phyloP scores from a whole-genome alignment of 92 coral and sea anemone species.

The Epizoanthus illoricatus region DNA sequence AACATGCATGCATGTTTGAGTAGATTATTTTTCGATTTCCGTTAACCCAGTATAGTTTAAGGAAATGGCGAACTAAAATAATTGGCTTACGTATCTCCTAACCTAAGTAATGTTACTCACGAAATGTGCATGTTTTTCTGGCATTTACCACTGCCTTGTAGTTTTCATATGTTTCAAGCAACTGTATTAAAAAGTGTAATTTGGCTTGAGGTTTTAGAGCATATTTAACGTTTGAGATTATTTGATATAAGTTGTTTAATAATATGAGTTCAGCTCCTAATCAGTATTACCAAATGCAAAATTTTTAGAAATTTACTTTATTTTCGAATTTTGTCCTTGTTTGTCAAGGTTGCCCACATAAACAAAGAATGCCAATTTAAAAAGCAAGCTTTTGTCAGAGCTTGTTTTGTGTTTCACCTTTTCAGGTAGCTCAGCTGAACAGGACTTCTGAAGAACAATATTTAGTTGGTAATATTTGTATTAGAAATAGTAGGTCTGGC shows the following conservation, averaged over 20 bases:
- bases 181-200: too few species aligned
- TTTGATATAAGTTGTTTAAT: background rate
- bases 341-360: too few species aligned
- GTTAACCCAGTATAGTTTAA: background rate
- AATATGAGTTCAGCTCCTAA: background rate
- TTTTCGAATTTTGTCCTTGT: too few species aligned
- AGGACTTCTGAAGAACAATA: background rate
- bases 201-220: too few species aligned
- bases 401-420: background rate
- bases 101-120: background rate
- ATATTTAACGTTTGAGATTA: too few species aligned
- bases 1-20: background rate
- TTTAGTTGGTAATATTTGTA: background rate
- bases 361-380: background rate
- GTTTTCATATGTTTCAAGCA: too few species aligned
- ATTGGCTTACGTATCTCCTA: background rate
- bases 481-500: background rate
- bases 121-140: background rate
- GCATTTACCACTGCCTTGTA: background rate
- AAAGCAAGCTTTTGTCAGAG: background rate
- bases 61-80: conserved; percentile 15
- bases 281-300: background rate
- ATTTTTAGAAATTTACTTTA: too few species aligned
- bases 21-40: background rate
- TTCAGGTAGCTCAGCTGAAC: background rate